Percentiles rank a stretch among this genome's conserved stretches.
Evolutionary conservation across 2,888 invertebrate species (phyloP).

Genomic region (Marasmarcha lunaedactyla): DNA sequence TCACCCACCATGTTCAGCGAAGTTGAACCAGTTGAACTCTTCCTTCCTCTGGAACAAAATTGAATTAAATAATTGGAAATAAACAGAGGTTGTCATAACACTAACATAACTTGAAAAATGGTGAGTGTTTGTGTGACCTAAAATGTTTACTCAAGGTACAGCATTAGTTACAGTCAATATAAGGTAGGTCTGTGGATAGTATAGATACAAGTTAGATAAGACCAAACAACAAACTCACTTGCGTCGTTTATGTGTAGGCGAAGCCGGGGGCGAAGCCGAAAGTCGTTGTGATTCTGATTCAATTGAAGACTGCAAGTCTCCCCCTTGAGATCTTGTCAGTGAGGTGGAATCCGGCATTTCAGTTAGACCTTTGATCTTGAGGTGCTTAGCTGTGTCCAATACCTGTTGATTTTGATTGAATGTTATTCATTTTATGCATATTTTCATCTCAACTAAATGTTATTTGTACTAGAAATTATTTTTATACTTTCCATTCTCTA

Average conservation of each 20-base stretch:
- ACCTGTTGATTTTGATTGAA: conserved; percentile 45
- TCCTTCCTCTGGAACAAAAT: conserved; percentile 52
- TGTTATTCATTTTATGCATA: background rate
- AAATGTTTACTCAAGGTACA: too few relatives aligned
- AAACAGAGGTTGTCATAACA: conserved; percentile 20
- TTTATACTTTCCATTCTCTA: too few relatives aligned
- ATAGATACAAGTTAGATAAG: too few relatives aligned
- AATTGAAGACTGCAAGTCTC: conserved; percentile 65
- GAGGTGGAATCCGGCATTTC: conserved; percentile 87
- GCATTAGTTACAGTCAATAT: too few relatives aligned
- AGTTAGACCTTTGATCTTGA: conserved; percentile 89
- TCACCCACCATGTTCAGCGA: conserved; percentile 35
- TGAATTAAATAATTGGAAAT: too few relatives aligned
- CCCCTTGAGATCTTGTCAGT: conserved; percentile 76
- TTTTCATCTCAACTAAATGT: too few relatives aligned
- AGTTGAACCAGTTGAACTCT: conserved; percentile 46
- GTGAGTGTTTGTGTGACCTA: too few relatives aligned
- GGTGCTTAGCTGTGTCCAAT: conserved; percentile 84
- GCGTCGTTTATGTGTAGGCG: conserved; percentile 17
- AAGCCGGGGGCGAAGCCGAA: conserved; percentile 73
- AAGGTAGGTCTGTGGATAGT: too few relatives aligned
- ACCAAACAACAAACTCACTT: background rate
- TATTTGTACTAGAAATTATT: too few relatives aligned
- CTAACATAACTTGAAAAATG: background rate
- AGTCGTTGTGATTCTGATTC: conserved; percentile 70